Base-by-base conservation (phyloP, 2,113 vertebrate species). In the Chaetodon auriga region DNA sequence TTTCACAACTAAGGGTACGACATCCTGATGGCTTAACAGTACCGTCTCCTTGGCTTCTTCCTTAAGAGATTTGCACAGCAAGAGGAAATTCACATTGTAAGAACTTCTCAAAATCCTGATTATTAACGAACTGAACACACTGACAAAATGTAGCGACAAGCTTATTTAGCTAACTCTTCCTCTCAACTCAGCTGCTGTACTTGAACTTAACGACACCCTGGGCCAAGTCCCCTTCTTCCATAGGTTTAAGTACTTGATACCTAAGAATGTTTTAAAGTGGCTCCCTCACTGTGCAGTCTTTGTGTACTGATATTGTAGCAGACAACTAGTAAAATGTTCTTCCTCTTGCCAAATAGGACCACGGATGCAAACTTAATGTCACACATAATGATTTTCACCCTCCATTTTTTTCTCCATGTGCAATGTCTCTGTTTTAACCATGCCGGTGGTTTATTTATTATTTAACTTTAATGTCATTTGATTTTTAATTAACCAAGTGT, bases 361-460 rank as follows among this genome's bases (percentile, higher is more conserved):
- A 85, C 60, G 3, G 15, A 91, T 92, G 86, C 87, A 92, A 90
- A 75, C 53, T 82, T 75, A 13, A 12, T 2, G 82, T 68, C 71
- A 81, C 71, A 76, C 54, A 70, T 83, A 83, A 9, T 46, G 36
- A 81, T 80, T 81, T 78, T 86, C 76, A 81, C 60, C 73, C 65
- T 71, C 48, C 9, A 45, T 78, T 75, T 60, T 61, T 51, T 30
- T 30, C 30, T 41, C 49, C 48, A 2, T 61, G 71, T 82, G 49
- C 46, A 25, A 91, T 43, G 88, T 90, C 81, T 90, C 91, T 77
- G 61, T 90, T 85, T 92, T 85, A 92, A 93, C 87, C 80, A 75
- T 90, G 87, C 70, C 49, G 74, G 55, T 88, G 86, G 65, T 90
- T 87, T 94, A 95, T 95, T 95, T 95, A 95, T 95, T 93, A 90